Evolutionary conservation across 2,888 invertebrate species (phyloP).

Genomic region (Nycteola revayana): DNA sequence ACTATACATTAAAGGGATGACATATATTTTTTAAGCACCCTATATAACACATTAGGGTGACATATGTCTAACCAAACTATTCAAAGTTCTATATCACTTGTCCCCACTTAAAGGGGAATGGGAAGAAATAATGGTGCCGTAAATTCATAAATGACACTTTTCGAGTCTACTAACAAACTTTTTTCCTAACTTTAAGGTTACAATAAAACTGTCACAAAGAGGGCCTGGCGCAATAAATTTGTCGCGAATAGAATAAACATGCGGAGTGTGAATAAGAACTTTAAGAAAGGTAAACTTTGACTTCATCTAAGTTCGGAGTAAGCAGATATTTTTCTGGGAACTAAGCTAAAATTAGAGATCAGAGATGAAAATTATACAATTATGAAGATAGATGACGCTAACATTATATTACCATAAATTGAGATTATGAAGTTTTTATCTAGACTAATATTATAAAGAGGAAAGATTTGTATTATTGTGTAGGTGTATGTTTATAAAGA

Average conservation of each 20-base stretch:
- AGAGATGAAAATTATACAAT: too few species aligned
- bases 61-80: constrained; percentile 34
- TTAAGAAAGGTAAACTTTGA: constrained; percentile 19
- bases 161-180: constrained; percentile 47
- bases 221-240: constrained; percentile 51
- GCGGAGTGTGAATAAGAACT: constrained; percentile 30
- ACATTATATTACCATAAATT: too few species aligned
- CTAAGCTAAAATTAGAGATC: too few species aligned
- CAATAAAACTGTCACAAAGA: constrained; percentile 60
- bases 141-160: constrained; percentile 65
- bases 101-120: constrained; percentile 38
- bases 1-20: too few species aligned
- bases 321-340: too few species aligned
- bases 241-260: constrained; percentile 45
- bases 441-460: too few species aligned
- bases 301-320: constrained; percentile 15
- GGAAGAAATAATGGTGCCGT: constrained; percentile 53
- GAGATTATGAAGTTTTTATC: too few species aligned
- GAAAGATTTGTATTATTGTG: too few species aligned
- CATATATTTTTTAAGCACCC: too few species aligned
- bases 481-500: too few species aligned
- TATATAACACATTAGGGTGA: constrained; percentile 29
- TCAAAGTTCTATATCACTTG: constrained; percentile 36
- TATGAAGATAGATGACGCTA: too few species aligned
- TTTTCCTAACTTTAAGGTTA: constrained; percentile 57